Evolutionary conservation across 2,888 invertebrate species (phyloP).

Genomic region (Meteorus colon): DNA sequence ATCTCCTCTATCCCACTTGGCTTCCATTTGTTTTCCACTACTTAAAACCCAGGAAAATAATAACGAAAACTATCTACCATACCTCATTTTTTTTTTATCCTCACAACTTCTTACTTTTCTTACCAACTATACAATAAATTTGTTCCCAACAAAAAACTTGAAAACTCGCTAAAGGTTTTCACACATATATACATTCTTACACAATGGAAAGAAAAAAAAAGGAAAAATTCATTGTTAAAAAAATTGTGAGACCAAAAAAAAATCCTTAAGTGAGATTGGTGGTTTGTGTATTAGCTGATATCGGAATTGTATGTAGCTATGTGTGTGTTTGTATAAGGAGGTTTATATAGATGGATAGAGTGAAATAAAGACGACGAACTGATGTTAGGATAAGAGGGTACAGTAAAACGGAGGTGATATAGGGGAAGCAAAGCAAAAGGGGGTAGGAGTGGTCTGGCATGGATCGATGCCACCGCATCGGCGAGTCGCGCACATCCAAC

Average conservation of each 20-base stretch:
- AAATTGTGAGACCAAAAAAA: constrained; percentile 8
- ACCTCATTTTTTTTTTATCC: background rate
- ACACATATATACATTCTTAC: background rate
- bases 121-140: background rate
- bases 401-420: constrained; percentile 23
- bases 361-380: constrained; percentile 33
- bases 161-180: constrained; percentile 12
- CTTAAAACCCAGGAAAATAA: background rate
- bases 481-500: constrained; percentile 46
- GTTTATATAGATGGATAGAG: constrained; percentile 10
- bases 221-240: constrained; percentile 19
- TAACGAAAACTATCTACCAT: background rate
- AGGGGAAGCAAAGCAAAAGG: constrained; percentile 43
- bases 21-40: background rate
- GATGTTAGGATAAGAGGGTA: constrained; percentile 38
- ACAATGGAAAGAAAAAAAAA: constrained; percentile 5
- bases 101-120: background rate
- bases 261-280: constrained; percentile 30
- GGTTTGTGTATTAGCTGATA: background rate
- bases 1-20: background rate
- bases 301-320: background rate
- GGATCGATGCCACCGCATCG: constrained; percentile 67
- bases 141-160: constrained; percentile 2
- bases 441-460: constrained; percentile 49
- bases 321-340: background rate